Conservation (phyloP, 2,888 invertebrate species). For the Eucera pruinosa region DNA sequence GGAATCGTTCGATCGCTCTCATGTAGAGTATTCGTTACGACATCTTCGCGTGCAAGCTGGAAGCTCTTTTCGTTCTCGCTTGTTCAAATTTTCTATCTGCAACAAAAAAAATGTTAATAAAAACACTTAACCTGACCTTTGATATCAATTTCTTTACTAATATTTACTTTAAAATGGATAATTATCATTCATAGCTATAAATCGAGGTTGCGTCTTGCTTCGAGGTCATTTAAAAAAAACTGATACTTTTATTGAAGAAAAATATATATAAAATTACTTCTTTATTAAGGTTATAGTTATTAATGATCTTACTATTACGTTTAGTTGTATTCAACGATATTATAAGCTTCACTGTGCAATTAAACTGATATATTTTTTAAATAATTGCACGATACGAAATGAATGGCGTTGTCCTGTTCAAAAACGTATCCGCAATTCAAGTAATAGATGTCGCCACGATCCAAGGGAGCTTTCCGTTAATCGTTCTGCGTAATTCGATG, state of each 20-base stretch:
- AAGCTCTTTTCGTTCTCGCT: not conserved
- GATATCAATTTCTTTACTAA: not conserved
- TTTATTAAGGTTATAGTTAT: not conserved
- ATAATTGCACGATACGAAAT: not conserved
- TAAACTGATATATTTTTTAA: not conserved
- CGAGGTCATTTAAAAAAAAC: not conserved
- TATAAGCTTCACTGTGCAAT: not conserved
- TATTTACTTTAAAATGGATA: not conserved
- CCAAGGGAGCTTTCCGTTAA: conserved; percentile 4
- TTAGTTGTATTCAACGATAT: not conserved
- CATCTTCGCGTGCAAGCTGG: not conserved
- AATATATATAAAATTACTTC: not conserved
- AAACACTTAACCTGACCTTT: not conserved
- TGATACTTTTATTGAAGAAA: not conserved
- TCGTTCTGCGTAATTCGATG: conserved; percentile 17
- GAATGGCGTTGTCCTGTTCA: not conserved
- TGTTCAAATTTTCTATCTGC: not conserved
- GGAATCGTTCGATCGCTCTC: not conserved
- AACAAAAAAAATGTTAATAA: not conserved
- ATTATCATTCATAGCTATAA: not conserved
- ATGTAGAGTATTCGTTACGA: not conserved
- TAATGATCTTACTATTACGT: not conserved
- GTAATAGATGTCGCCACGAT: conserved; percentile 16
- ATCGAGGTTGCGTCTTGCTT: not conserved
- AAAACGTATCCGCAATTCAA: not conserved